Percentiles rank a stretch among this genome's conserved stretches.
phyloP scores from a whole-genome alignment of 2,888 invertebrate species.

The Drosophila subquinaria region DNA sequence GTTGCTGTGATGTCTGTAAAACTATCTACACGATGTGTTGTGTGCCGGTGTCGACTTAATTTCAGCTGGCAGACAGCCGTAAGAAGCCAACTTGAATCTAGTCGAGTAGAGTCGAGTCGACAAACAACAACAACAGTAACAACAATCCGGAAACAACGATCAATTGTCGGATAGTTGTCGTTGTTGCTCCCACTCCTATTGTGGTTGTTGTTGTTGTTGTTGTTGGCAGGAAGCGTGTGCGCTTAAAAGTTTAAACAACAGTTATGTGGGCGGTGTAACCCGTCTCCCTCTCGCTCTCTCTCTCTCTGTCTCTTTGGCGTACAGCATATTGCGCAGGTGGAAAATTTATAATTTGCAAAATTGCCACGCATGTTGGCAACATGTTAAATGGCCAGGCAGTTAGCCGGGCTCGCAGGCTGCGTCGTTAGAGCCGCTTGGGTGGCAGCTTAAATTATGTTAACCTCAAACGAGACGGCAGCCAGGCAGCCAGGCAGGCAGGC shows the following conservation, averaged over 20 bases:
- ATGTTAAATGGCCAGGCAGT: conserved; percentile 75
- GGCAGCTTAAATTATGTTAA: conserved; percentile 79
- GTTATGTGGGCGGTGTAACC: conserved; percentile 46
- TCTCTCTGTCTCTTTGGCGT: conserved; percentile 15
- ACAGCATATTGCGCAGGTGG: conserved; percentile 80
- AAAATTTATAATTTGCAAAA: conserved; percentile 84
- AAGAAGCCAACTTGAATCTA: conserved; percentile 48
- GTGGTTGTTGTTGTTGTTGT: conserved; percentile 27
- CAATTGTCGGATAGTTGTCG: conserved; percentile 74
- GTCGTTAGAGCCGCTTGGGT: conserved; percentile 62
- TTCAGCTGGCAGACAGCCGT: conserved; percentile 47
- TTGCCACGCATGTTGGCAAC: conserved; percentile 79
- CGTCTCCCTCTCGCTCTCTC: not conserved
- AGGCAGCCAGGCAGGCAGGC: conserved; percentile 33
- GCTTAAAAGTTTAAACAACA: conserved; percentile 74
- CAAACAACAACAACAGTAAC: conserved; percentile 21
- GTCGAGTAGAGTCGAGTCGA: conserved; percentile 29
- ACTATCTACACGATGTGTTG: conserved; percentile 26
- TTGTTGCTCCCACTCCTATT: conserved; percentile 23
- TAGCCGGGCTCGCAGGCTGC: conserved; percentile 38
- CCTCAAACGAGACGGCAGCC: conserved; percentile 74
- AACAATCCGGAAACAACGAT: conserved; percentile 72
- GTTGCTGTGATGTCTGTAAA: conserved; percentile 18
- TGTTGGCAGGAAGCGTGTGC: conserved; percentile 61
- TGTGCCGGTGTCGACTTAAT: conserved; percentile 73